These are phyloP conservation scores for Vultur gryphus DNA, from an alignment of 2,797 vertebrate genomes.

Conservation along the genomic window DNA sequence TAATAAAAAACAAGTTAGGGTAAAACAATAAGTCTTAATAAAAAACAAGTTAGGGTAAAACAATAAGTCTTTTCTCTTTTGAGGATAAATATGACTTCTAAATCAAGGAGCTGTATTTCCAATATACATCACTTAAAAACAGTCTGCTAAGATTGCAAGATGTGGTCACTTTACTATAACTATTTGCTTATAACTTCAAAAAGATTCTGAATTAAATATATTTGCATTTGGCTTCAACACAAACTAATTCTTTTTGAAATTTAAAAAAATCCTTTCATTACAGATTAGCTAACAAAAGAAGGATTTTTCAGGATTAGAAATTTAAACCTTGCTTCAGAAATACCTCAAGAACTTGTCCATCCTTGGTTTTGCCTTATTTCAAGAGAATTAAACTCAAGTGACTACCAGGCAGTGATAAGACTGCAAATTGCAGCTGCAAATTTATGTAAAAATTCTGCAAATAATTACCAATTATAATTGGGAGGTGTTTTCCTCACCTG, in stretches of 20 bases:
- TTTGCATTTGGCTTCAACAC: background rate
- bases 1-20: constrained; percentile 13
- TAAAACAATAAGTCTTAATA: background rate
- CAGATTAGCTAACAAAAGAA: background rate
- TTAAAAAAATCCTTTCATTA: background rate
- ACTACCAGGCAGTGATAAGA: background rate
- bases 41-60: constrained; percentile 13
- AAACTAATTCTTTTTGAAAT: background rate
- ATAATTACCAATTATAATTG: background rate
- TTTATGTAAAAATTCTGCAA: background rate
- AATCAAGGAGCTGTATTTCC: background rate
- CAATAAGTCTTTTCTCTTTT: background rate
- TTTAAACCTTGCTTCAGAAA: background rate
- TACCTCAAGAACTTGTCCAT: background rate
- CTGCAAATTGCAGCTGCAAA: background rate
- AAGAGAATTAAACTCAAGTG: background rate
- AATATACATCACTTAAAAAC: background rate
- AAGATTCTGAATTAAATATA: background rate
- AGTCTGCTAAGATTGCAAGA: background rate
- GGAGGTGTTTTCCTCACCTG: background rate
- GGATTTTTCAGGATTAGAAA: background rate
- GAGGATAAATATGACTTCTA: background rate
- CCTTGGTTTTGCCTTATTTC: background rate
- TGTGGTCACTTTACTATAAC: background rate
- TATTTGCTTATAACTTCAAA: background rate